Conservation (phyloP, 2,797 vertebrate species). For the Psittacula echo region DNA sequence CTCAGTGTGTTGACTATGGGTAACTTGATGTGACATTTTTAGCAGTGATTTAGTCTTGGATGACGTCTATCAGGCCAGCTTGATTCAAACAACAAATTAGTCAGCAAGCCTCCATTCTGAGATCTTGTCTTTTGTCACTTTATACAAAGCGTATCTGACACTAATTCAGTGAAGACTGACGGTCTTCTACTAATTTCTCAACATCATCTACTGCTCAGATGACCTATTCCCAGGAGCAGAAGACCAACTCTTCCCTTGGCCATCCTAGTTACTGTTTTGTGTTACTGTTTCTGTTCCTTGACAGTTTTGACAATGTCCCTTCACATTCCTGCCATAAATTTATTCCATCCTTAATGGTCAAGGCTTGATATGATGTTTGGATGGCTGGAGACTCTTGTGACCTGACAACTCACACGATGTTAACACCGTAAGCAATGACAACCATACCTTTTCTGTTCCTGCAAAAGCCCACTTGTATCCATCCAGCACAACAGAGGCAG, state of each 20-base stretch:
- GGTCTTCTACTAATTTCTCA: background rate
- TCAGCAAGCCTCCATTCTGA: background rate
- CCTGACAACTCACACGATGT: background rate
- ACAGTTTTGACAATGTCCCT: background rate
- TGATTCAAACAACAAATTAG: background rate
- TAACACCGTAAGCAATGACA: background rate
- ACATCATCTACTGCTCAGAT: background rate
- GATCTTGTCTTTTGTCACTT: background rate
- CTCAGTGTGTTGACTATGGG: background rate
- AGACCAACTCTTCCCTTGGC: background rate
- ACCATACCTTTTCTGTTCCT: background rate
- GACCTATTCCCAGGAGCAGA: background rate
- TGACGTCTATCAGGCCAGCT: background rate
- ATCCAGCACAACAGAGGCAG: background rate
- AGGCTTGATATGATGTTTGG: background rate
- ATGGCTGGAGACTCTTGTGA: background rate
- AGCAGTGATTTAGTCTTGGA: background rate
- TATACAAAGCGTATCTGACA: background rate
- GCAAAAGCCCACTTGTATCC: background rate
- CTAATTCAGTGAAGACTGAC: background rate
- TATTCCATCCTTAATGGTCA: background rate
- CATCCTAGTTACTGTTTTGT: background rate
- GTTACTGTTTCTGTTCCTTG: background rate
- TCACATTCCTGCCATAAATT: background rate
- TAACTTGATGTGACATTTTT: background rate